phyloP scores from a whole-genome alignment of 2,113 vertebrate genomes.

The Barnardius zonarius region DNA sequence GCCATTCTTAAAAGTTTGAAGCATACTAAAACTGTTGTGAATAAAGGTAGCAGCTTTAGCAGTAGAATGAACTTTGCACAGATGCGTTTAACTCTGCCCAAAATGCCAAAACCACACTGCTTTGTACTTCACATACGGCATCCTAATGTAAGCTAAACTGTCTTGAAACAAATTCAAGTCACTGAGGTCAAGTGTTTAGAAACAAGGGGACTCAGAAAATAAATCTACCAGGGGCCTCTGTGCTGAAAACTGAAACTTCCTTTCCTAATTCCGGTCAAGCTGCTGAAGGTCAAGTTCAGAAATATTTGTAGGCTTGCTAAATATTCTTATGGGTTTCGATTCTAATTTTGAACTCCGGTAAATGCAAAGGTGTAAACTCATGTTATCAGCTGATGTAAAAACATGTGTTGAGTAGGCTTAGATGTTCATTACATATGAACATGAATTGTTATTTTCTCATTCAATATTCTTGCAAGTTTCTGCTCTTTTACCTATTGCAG shows the following conservation, averaged over 20 bases:
- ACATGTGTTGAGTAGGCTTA: not conserved
- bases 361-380: not conserved
- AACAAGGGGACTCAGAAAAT: not conserved
- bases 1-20: not conserved
- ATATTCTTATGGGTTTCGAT: not conserved
- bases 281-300: not conserved
- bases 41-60: not conserved
- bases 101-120: not conserved
- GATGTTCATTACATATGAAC: not conserved
- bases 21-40: not conserved
- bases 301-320: not conserved
- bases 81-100: not conserved
- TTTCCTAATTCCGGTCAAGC: not conserved
- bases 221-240: not conserved
- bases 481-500: not conserved
- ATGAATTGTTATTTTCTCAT: not conserved
- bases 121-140: not conserved
- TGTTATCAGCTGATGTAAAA: not conserved
- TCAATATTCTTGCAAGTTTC: not conserved
- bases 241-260: not conserved
- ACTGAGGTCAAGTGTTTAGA: not conserved
- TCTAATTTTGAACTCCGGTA: not conserved
- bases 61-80: not conserved
- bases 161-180: not conserved
- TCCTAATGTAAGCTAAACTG: not conserved